A percentile compares a stretch with the other conserved stretches of the same genome.
Conservation (phyloP, 2,888 invertebrate genomes). For the Papilio demoleus region DNA sequence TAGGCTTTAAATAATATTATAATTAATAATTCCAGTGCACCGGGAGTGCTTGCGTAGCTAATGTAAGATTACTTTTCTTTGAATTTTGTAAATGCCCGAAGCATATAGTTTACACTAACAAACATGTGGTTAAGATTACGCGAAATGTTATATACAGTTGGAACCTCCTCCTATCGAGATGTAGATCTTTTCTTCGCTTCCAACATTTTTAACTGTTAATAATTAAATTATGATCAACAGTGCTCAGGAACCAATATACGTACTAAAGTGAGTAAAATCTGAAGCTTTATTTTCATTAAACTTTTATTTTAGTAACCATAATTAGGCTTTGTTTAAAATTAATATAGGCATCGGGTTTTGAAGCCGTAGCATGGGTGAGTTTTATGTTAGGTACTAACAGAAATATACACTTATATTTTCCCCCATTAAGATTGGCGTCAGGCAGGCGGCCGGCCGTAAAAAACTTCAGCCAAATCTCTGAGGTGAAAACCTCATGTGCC, state of each 20-base stretch:
- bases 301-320: no score
- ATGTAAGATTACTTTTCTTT: background rate
- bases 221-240: background rate
- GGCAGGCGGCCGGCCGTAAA: no score
- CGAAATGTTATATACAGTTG: no score
- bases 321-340: no score
- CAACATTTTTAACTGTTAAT: no score
- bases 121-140: no score
- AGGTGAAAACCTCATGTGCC: no score
- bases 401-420: no score
- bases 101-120: no score
- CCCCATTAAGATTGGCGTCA: no score
- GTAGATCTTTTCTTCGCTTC: background rate
- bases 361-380: constrained; percentile 29
- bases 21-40: background rate
- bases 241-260: background rate
- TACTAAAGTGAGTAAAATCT: background rate
- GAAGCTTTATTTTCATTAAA: background rate
- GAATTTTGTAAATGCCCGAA: background rate
- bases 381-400: no score
- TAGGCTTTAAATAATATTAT: background rate
- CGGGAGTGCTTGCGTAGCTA: background rate
- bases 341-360: constrained; percentile 29
- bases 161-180: background rate
- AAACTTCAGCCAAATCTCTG: no score